Base-by-base conservation (phyloP, 2,113 vertebrate species). In the Chiloscyllium plagiosum region DNA sequence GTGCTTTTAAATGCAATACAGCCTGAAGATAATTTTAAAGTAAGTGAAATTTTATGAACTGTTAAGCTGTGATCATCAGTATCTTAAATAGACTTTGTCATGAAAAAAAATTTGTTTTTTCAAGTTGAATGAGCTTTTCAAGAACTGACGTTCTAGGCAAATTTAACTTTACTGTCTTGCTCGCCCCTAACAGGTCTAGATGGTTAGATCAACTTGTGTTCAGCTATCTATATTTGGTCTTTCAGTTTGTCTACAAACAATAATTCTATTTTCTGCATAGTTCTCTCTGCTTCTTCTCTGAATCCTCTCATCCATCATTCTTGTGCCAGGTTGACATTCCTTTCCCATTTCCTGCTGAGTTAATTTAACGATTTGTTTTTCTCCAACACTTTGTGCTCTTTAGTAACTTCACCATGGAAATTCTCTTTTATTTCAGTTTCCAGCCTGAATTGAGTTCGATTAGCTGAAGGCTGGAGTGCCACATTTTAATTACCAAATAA, bases 271-370 rank as follows among this genome's bases (percentile, higher is more conserved):
- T 90, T 61, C 26, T 52, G 1, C 24, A 90, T 17, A 61, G 15
- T 61, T 24, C 33, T 26, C 5, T 26, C 61, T 47, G 85, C 1
- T 65, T 61, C 13, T 22, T 89, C 8, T 87, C 22, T 15, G 24
- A 15, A 90, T 29, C 52, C 37, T 68, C 61, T 61, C n/a, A n/a
- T 66, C n/a, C 37, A 33, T 20, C 17, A 20, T 66, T 93, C n/a
- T 68, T 37, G 17, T 92, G 17, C 4, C 66, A 61, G 66, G 61
- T 93, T 68, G 61, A n/a, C 20, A 22, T 68, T 93, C 89, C 37
- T 66, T 92, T 93, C 89, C 89, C 20, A 66, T 92, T 93, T 66
- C 33, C n/a, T 68, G 89, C 37, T 92, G 56, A 29, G 52, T 90
- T 26, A 90, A 66, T 37, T 92, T 65, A 61, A 92, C 29, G 61